Percentiles rank a stretch among this genome's conserved stretches.
phyloP scores from a whole-genome alignment of 2,113 vertebrate genomes.

The Morone chrysops region DNA sequence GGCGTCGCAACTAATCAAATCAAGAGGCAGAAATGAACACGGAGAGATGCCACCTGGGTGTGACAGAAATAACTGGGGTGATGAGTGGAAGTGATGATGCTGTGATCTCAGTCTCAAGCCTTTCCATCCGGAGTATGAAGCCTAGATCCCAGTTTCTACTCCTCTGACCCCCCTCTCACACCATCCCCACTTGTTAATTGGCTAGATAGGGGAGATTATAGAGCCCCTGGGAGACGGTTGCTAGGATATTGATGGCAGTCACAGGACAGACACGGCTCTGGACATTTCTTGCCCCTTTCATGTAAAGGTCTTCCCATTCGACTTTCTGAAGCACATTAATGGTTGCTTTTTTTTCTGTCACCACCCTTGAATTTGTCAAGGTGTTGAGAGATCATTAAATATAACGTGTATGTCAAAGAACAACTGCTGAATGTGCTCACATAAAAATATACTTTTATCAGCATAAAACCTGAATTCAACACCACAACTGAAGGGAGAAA shows the following conservation, averaged over 20 bases:
- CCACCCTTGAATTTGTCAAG: neutral
- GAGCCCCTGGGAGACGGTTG: constrained; percentile 59
- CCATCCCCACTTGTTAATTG: constrained; percentile 64
- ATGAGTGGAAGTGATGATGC: constrained; percentile 51
- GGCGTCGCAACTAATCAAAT: constrained; percentile 62
- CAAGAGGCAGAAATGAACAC: constrained; percentile 46
- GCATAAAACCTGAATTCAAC: neutral
- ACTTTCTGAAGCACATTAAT: constrained; percentile 23
- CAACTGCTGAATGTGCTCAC: neutral
- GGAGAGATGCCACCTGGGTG: constrained; percentile 47
- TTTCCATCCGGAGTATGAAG: constrained; percentile 6
- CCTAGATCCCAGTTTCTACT: constrained; percentile 12
- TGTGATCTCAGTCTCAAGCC: constrained; percentile 42
- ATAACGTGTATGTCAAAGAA: neutral
- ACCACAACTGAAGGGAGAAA: constrained; percentile 12
- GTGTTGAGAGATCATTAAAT: neutral
- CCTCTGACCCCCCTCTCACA: constrained; percentile 31
- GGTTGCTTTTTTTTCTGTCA: neutral
- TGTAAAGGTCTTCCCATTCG: constrained; percentile 52
- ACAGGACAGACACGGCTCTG: constrained; percentile 41
- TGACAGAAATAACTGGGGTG: constrained; percentile 49
- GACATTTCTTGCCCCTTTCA: constrained; percentile 41
- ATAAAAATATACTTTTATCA: neutral
- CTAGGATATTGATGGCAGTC: constrained; percentile 69
- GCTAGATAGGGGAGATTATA: constrained; percentile 74